Conservation (phyloP, 2,113 vertebrate genomes). For the Notechis scutatus region DNA sequence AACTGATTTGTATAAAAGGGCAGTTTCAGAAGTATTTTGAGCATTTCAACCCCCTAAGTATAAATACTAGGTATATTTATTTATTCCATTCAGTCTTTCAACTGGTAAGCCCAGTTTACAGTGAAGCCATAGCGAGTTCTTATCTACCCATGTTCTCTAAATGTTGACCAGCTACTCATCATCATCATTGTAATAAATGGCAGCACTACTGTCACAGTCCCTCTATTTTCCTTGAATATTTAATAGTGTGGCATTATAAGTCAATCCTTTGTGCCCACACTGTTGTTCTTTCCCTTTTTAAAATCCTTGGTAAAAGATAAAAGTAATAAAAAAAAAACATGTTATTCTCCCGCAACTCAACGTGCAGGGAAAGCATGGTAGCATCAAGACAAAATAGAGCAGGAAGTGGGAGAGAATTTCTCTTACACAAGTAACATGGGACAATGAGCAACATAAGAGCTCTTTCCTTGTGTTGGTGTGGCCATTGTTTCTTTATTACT, state of each 20-base stretch:
- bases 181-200: background rate
- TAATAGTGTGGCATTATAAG: background rate
- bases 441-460: background rate
- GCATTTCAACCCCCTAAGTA: background rate
- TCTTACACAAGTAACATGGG: background rate
- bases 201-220: background rate
- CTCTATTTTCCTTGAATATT: background rate
- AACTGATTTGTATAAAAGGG: background rate
- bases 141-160: background rate
- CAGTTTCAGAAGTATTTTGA: background rate
- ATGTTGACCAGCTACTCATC: background rate
- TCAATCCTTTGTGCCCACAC: background rate
- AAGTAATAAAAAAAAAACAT: background rate
- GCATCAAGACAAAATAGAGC: background rate
- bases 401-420: background rate
- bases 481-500: background rate
- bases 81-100: background rate
- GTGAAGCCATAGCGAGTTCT: background rate
- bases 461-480: background rate
- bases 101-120: background rate
- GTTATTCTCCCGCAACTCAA: background rate
- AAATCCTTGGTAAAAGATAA: background rate
- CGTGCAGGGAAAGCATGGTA: background rate
- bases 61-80: background rate
- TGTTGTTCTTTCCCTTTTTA: background rate